Percentiles rank a stretch among this genome's conserved stretches.
Conservation (phyloP, 2,797 vertebrate genomes). For the Okamejei kenojei region DNA sequence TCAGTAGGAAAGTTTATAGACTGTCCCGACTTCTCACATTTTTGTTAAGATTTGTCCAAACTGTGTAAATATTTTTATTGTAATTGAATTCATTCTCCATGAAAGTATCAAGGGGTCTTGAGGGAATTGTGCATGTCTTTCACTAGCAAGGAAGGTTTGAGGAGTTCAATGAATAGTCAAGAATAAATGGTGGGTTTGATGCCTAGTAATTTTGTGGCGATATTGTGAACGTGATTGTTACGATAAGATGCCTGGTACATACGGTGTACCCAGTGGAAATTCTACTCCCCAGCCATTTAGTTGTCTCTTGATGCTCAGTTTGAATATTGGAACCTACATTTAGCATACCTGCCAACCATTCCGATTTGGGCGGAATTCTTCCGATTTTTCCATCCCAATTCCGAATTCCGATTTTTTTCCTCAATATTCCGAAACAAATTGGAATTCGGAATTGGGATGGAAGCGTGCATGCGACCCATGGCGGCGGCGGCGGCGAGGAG, state of each 20-base stretch:
- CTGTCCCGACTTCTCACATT: not conserved
- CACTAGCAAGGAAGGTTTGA: not conserved
- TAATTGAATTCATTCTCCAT: not conserved
- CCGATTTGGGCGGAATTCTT: too few species aligned
- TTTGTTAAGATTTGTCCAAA: not conserved
- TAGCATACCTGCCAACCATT: too few species aligned
- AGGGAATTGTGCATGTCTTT: not conserved
- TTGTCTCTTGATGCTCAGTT: not conserved
- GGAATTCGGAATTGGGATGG: too few species aligned
- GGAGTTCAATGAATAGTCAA: not conserved
- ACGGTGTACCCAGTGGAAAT: not conserved
- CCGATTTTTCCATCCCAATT: too few species aligned
- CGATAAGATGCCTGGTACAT: not conserved
- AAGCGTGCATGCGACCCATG: too few species aligned
- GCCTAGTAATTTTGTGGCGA: too few species aligned
- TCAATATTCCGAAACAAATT: too few species aligned
- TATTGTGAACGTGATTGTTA: too few species aligned
- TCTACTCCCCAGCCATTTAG: not conserved
- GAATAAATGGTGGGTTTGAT: not conserved
- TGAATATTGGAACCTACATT: not conserved
- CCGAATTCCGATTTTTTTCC: too few species aligned
- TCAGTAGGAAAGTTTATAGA: not conserved
- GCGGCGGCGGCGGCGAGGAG: too few species aligned
- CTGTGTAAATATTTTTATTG: not conserved
- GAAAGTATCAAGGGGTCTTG: not conserved